Percentiles rank a stretch among this genome's conserved stretches.
Evolutionary conservation across 2,113 vertebrate species (phyloP).

Genomic region (Miniopterus natalensis): DNA sequence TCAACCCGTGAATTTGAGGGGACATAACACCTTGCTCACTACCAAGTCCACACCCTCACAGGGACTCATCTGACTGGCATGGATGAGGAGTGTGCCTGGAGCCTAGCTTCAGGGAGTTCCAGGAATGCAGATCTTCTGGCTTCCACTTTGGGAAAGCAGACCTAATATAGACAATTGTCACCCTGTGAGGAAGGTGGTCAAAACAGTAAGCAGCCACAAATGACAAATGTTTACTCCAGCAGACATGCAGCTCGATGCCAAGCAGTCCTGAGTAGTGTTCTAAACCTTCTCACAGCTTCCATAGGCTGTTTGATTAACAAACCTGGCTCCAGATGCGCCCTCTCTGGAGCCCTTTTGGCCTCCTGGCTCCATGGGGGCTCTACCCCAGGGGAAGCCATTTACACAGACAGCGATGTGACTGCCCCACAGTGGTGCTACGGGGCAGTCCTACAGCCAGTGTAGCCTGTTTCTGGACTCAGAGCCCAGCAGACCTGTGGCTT

Average conservation of each 20-base stretch:
- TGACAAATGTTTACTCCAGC: background rate
- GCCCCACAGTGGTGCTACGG: background rate
- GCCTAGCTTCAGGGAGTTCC: background rate
- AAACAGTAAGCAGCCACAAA: background rate
- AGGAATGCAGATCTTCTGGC: background rate
- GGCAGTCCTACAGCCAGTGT: background rate
- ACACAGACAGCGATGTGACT: background rate
- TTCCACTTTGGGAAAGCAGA: background rate
- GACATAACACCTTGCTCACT: background rate
- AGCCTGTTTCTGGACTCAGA: background rate
- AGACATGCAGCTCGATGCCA: background rate
- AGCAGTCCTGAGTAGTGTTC: background rate
- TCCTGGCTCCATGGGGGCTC: background rate
- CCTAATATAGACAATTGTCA: background rate
- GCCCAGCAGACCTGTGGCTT: background rate
- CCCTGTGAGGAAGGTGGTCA: background rate
- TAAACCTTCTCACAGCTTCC: background rate
- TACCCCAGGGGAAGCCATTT: background rate
- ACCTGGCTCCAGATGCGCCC: background rate
- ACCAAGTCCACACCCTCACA: background rate
- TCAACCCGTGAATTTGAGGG: background rate
- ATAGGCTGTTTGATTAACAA: background rate
- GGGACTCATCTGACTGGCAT: background rate
- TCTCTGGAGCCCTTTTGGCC: background rate
- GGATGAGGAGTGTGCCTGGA: accelerated